Evolutionary conservation across 2,113 vertebrate genomes (phyloP).

Genomic region (Dryoscopus gambensis): DNA sequence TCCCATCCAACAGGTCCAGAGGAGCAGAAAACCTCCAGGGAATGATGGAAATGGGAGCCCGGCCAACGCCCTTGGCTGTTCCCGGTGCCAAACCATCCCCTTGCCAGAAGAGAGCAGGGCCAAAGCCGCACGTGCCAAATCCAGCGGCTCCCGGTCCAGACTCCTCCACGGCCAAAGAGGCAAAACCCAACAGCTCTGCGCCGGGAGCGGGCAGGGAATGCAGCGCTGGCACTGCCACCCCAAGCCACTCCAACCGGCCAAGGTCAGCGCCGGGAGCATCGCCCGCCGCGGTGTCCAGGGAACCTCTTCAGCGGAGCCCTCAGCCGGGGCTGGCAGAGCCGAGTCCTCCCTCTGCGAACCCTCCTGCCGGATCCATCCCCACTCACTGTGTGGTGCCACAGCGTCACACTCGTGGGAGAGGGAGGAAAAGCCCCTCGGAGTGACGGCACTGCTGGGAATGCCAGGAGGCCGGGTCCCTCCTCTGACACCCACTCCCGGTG

Average conservation of each 20-base stretch:
- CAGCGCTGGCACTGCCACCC: neutral
- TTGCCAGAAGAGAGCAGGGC: neutral
- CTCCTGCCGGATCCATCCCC: neutral
- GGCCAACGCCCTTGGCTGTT: neutral
- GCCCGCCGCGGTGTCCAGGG: neutral
- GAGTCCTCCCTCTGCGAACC: neutral
- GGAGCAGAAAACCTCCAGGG: neutral
- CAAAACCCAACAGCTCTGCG: neutral
- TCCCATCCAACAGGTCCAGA: constrained; percentile 28
- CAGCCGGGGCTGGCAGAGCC: accelerated
- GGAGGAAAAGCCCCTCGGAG: constrained; percentile 31
- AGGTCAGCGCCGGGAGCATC: neutral
- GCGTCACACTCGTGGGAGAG: constrained; percentile 3
- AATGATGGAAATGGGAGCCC: neutral
- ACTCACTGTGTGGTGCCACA: neutral
- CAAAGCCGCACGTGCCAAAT: neutral
- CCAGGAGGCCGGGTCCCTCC: constrained; percentile 38
- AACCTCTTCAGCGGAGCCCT: neutral
- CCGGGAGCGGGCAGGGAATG: accelerated
- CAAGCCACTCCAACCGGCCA: neutral
- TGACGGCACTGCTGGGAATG: neutral
- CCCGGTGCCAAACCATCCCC: neutral
- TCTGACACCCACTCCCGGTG: neutral
- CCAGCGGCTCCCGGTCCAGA: neutral
- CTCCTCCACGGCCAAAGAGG: neutral